Percentiles rank a stretch among this genome's conserved stretches.
Conservation (phyloP, 2,888 invertebrate genomes). For the Augiades crinisus region DNA sequence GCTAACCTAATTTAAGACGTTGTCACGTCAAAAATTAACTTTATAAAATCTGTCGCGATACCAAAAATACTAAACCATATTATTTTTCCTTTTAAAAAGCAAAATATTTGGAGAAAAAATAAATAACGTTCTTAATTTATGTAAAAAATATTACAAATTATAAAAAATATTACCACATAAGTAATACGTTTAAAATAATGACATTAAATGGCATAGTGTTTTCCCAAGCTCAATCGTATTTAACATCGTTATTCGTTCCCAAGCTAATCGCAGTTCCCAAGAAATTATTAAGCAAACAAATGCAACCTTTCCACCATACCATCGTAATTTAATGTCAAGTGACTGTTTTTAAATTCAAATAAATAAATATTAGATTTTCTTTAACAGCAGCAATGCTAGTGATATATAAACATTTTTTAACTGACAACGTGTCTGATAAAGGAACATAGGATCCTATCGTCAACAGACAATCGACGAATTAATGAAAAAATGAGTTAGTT, state of each 20-base stretch:
- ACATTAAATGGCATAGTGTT: conserved; percentile 6
- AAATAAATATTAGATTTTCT: background rate
- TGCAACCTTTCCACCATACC: conserved; percentile 15
- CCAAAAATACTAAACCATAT: too few species aligned
- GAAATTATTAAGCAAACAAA: conserved; percentile 22
- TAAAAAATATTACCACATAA: background rate
- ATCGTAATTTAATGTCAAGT: conserved; percentile 3
- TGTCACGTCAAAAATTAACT: too few species aligned
- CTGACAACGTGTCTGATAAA: too few species aligned
- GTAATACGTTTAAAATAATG: conserved; percentile 20
- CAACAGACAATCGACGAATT: too few species aligned
- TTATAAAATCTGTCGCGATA: too few species aligned
- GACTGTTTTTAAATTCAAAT: background rate
- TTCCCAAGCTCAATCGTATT: conserved; percentile 6
- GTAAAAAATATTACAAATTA: background rate
- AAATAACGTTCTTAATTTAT: background rate
- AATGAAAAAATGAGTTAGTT: too few species aligned
- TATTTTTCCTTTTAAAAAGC: too few species aligned
- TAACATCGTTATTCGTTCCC: conserved; percentile 17
- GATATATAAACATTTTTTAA: too few species aligned
- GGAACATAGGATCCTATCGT: too few species aligned
- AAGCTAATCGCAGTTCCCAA: conserved; percentile 24
- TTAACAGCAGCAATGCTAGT: too few species aligned
- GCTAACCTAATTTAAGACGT: too few species aligned
- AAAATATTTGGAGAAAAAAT: background rate